These are phyloP conservation scores for Magallana angulata DNA, from an alignment of 1,140 invertebrate genomes.

Conservation along the genomic window DNA sequence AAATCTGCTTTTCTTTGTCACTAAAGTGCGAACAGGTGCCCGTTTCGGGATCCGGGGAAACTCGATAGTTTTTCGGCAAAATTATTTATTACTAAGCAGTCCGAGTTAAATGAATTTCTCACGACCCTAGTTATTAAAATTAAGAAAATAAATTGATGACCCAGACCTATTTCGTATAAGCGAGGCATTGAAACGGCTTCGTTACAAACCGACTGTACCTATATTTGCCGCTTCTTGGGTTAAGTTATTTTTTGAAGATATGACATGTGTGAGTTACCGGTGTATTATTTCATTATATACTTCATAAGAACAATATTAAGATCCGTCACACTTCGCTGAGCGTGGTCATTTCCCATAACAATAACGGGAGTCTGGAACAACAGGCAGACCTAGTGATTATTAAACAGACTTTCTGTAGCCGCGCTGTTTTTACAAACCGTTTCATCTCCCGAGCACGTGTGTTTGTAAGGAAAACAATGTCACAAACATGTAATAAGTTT, in stretches of 20 bases:
- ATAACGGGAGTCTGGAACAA: not conserved
- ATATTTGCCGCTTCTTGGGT: not conserved
- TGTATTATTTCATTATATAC: conserved; percentile 35
- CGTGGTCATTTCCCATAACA: conserved; percentile 28
- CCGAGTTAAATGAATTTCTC: not conserved
- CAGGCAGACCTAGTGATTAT: conserved; percentile 18
- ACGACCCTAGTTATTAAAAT: not conserved
- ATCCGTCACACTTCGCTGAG: not conserved
- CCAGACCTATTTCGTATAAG: not conserved
- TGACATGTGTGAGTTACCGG: not conserved
- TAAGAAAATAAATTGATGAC: not conserved
- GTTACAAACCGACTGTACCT: too few relatives aligned
- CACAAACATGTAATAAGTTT: too few relatives aligned
- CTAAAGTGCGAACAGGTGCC: not conserved
- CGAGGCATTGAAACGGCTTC: not conserved
- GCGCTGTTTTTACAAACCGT: not conserved
- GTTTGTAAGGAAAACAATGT: not conserved
- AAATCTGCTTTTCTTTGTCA: not conserved
- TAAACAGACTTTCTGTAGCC: conserved; percentile 9
- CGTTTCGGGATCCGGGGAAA: not conserved
- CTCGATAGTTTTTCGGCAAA: not conserved
- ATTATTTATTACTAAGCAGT: not conserved
- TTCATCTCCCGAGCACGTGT: conserved; percentile 14
- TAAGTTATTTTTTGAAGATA: not conserved
- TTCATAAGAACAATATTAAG: conserved; percentile 21